Conservation (phyloP, 2,888 invertebrate species). For the Pyrochroa serraticornis region DNA sequence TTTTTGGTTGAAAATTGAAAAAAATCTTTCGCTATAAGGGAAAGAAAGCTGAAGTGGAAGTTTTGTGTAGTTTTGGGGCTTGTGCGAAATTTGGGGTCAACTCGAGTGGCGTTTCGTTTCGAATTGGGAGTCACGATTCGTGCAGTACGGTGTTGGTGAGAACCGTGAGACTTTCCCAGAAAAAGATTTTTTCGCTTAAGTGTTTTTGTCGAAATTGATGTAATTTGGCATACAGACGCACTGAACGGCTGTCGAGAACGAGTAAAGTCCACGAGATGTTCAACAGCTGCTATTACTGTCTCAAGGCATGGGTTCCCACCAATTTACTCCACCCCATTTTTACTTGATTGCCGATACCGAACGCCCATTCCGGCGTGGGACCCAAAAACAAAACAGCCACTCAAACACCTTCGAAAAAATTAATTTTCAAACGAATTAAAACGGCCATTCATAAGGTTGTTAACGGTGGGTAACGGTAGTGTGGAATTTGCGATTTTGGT, state of each 20-base stretch:
- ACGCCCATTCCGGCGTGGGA: neutral
- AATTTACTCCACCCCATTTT: conserved; percentile 17
- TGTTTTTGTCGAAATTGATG: conserved; percentile 3
- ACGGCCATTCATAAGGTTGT: too few relatives aligned
- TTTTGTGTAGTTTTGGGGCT: too few relatives aligned
- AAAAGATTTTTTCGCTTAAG: neutral
- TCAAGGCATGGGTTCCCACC: conserved; percentile 11
- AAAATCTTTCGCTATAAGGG: too few relatives aligned
- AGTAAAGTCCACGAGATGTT: conserved; percentile 1
- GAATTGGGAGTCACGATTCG: neutral
- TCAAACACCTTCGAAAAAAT: too few relatives aligned
- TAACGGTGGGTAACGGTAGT: too few relatives aligned
- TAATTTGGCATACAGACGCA: conserved; percentile 6
- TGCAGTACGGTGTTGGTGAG: neutral
- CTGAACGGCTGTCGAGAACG: neutral
- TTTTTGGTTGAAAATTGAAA: too few relatives aligned
- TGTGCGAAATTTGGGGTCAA: too few relatives aligned
- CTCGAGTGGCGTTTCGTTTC: neutral
- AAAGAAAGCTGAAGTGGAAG: too few relatives aligned
- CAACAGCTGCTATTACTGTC: conserved; percentile 13
- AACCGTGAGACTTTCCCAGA: neutral
- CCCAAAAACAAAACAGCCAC: neutral
- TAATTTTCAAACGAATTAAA: too few relatives aligned
- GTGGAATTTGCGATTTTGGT: too few relatives aligned
- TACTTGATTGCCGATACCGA: conserved; percentile 12